Conservation (phyloP, 2,113 vertebrate species). For the Cyanistes caeruleus region DNA sequence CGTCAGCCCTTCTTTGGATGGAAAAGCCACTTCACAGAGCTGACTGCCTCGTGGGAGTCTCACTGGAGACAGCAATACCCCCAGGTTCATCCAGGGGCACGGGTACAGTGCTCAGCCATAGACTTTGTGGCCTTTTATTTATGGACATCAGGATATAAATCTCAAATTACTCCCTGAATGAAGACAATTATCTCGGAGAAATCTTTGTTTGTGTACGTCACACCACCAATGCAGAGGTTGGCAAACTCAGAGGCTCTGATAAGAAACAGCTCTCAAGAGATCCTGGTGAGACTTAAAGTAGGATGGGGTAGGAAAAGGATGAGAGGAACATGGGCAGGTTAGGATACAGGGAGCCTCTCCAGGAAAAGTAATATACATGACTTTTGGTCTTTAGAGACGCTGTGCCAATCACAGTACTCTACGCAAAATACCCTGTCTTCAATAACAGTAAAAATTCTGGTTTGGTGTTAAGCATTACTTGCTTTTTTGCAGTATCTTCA, state of each 20-base stretch:
- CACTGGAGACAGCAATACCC: neutral
- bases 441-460: neutral
- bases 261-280: neutral
- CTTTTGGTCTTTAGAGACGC: neutral
- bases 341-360: neutral
- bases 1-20: slow-evolving; percentile 31
- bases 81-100: neutral
- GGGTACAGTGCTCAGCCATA: neutral
- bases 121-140: neutral
- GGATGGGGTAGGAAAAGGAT: neutral
- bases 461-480: neutral
- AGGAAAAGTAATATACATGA: neutral
- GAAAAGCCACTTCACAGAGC: slow-evolving; percentile 13
- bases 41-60: neutral
- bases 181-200: neutral
- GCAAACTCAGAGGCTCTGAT: neutral
- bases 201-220: neutral
- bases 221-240: neutral
- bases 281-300: neutral
- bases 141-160: neutral
- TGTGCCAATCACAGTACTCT: neutral
- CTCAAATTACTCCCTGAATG: neutral
- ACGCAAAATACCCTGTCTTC: neutral
- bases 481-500: neutral
- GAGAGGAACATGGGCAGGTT: neutral